Evolutionary conservation across 2,888 invertebrate species (phyloP), one percentile per base, ranked within the genome.

Genomic region (Campopleginae sp.): DNA sequence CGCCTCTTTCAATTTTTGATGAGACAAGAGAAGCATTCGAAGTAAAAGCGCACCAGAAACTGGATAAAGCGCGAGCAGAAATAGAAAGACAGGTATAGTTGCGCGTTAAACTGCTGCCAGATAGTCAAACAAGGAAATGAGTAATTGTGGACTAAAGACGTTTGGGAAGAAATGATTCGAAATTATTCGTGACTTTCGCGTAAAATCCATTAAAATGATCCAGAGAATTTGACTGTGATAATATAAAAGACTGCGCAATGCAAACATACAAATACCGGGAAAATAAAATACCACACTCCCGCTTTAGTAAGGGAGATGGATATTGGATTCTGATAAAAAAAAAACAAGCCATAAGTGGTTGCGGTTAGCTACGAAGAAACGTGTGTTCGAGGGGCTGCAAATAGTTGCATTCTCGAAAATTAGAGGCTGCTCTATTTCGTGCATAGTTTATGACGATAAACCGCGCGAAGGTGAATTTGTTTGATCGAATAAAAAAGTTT

Each of bases 11-110:
- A 12, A 65, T 17, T 76, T 38, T 31, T 54, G 38, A 38, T 7
- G 33, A 42, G 42, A 82, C 68, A 65, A 54, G 31, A 46, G n/a
- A 23, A 54, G 65, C n/a, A 42, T 80, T 65, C 54, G 27, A 58
- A 82, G 84, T 82, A 80, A 80, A 80, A 70, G 63, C 23, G 63
- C 58, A 74, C 17, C 44, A 27, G 63, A 68, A 61, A 1, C 48
- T 48, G 4, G 51, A 23, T 31, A 8, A 74, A n/a, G 51, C 19
- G 23, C 38, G n/a, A 10, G 46, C 68, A 46, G 75, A 80, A 84
- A 80, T 82, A 74, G 84, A 61, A 72, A 82, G 79, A 76, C 81
- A 54, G 72, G 79, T 80, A 63, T n/a, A 72, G 46, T 44, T 51
- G 10, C 19, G 19, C 2, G 2, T 51, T 51, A 0, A 10, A 58